These are phyloP conservation scores for Pollicipes pollicipes DNA, from an alignment of 1,140 invertebrate genomes.

Conservation along the genomic window DNA sequence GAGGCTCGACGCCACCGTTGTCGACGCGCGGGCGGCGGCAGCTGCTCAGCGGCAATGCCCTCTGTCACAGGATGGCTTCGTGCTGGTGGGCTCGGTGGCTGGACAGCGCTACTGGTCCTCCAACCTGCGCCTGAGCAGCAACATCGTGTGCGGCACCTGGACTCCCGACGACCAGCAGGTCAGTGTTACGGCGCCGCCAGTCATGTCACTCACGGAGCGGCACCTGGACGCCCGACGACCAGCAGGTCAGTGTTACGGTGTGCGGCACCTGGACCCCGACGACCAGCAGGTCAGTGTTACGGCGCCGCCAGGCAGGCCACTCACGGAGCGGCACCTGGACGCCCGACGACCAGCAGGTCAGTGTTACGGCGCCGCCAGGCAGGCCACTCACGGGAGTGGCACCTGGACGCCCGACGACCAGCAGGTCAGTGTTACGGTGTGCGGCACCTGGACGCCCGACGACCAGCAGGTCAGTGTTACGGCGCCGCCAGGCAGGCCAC, in stretches of 20 bases:
- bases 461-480: constrained; percentile 56
- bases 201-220: too few species aligned
- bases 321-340: too few species aligned
- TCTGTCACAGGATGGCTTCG: constrained; percentile 62
- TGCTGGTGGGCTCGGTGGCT: constrained; percentile 85
- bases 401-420: constrained; percentile 97
- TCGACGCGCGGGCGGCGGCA: too few species aligned
- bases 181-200: constrained; percentile 6
- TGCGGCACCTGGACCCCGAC: constrained; percentile 96
- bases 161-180: constrained; percentile 90
- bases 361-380: too few species aligned
- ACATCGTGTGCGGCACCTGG: constrained; percentile 92
- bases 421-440: constrained; percentile 77
- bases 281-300: constrained; percentile 56
- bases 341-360: too few species aligned
- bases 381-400: too few species aligned
- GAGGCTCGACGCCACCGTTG: too few species aligned
- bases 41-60: not conserved
- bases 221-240: not conserved
- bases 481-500: too few species aligned
- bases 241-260: constrained; percentile 39
- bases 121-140: constrained; percentile 80
- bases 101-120: constrained; percentile 97
- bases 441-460: constrained; percentile 93
- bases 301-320: too few species aligned